Base-by-base conservation (phyloP, 2,888 invertebrate genomes). In the Sphecodes monilicornis region DNA sequence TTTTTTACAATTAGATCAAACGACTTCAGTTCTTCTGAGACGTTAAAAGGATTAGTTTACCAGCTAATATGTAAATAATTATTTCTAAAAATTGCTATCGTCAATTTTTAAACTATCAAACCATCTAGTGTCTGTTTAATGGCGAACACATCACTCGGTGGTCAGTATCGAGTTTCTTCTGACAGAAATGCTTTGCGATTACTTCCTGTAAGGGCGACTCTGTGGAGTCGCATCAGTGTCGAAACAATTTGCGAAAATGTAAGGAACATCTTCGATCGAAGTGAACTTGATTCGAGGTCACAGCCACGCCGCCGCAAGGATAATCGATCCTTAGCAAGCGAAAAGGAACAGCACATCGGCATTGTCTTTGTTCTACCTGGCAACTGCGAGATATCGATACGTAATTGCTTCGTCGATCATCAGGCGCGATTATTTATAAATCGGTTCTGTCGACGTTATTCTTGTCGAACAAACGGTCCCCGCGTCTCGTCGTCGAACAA, bases 371-470 rank as follows among this genome's bases (percentile, higher is more conserved):
- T 80, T 90, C 88, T 83, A 88, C 90, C 85, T 90, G 88, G 91
- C 90, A 91, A 91, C 91, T 80, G 86, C 84, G 83, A 82, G 76
- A 86, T 89, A 89, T 90, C 88, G 86, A 88, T 90, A 89, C 82
- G 89, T 83, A 88, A 91, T 91, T 89, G 84, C 85, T 86, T 76
- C 82, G 74, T 86, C 89, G 77, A 76, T 78, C 83, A 88, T 87
- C 90, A 79, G 78, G 81, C 74, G 85, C 71, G 85, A 90, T 90
- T 88, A 91, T 90, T 90, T 91, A 87, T 88, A 90, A 87, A 85
- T 85, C 71, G 76, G 74, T 85, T 80, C 79, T 76, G 71, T 68
- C 80, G 79, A 36, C 75, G 78, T 86, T 83, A 82, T 84, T 81
- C 81, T 78, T 57, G 79, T 76, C 82, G 79, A 87, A 72, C 81